Conservation (phyloP, 2,797 vertebrate genomes). For the Halcyon leucocephala region DNA sequence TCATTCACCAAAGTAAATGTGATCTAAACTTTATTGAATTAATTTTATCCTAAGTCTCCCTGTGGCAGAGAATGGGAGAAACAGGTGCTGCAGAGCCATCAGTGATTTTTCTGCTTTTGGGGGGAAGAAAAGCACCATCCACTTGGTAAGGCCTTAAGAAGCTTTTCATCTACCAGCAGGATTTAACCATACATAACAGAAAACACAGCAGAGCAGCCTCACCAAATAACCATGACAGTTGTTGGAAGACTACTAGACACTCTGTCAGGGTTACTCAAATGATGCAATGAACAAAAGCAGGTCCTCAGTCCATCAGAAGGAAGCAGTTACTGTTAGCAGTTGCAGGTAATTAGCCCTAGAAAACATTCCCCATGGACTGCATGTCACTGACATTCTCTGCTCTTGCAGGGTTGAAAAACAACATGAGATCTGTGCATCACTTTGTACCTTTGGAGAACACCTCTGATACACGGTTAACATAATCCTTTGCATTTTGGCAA, state of each 20-base stretch:
- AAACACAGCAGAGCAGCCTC: neutral
- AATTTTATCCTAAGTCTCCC: neutral
- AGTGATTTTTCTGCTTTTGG: neutral
- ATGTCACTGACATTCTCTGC: neutral
- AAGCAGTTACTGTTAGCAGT: neutral
- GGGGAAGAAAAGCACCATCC: neutral
- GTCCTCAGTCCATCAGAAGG: neutral
- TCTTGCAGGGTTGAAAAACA: neutral
- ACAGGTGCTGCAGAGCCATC: neutral
- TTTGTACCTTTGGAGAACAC: neutral
- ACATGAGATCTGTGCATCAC: fast-evolving
- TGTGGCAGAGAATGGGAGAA: neutral
- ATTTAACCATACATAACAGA: neutral
- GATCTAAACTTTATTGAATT: neutral
- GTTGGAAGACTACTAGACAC: neutral
- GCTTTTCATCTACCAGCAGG: neutral
- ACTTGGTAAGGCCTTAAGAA: neutral
- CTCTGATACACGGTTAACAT: neutral
- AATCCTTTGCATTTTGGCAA: neutral
- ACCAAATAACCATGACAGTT: neutral
- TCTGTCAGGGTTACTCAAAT: neutral
- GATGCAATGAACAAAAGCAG: neutral
- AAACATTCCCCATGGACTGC: neutral
- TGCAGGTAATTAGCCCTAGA: neutral
- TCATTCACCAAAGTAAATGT: neutral